A percentile compares a stretch with the other conserved stretches of the same genome.
Evolutionary conservation across 2,797 vertebrate genomes (phyloP).

Genomic region (Pteronotus mesoamericanus): DNA sequence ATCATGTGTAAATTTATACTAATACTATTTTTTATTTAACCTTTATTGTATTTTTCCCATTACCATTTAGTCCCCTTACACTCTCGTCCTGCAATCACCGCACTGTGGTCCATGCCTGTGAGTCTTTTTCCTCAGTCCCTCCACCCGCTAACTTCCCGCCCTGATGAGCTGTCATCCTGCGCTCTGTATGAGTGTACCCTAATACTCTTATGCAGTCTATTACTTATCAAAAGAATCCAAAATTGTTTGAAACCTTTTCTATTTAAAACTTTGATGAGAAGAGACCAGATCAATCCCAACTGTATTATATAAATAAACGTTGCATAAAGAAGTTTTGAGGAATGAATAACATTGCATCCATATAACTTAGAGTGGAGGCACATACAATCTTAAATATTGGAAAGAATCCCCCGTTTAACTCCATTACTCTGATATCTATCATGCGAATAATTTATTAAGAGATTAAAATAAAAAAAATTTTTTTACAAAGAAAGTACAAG

Average conservation of each 20-base stretch:
- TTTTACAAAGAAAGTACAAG: background rate
- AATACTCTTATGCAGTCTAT: background rate
- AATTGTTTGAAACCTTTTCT: background rate
- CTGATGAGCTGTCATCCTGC: too few relatives aligned
- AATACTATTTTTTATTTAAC: background rate
- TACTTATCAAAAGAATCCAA: background rate
- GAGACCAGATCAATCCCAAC: background rate
- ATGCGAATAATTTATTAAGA: background rate
- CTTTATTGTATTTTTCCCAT: too few relatives aligned
- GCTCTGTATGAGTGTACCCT: too few relatives aligned
- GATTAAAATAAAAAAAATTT: background rate
- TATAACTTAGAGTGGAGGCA: background rate
- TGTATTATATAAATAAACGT: background rate
- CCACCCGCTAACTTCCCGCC: too few relatives aligned
- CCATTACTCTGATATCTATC: background rate
- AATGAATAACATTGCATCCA: background rate
- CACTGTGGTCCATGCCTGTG: background rate
- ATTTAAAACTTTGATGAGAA: background rate
- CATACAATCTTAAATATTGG: background rate
- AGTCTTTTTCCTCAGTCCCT: background rate
- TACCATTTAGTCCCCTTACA: background rate
- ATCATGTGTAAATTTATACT: background rate
- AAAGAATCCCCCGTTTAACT: background rate
- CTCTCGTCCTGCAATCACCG: background rate
- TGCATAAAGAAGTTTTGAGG: background rate